A percentile compares a stretch with the other conserved stretches of the same genome.
These are phyloP conservation scores for Orthonevra nobilis DNA, from an alignment of 2,888 invertebrate genomes.

Conservation along the genomic window DNA sequence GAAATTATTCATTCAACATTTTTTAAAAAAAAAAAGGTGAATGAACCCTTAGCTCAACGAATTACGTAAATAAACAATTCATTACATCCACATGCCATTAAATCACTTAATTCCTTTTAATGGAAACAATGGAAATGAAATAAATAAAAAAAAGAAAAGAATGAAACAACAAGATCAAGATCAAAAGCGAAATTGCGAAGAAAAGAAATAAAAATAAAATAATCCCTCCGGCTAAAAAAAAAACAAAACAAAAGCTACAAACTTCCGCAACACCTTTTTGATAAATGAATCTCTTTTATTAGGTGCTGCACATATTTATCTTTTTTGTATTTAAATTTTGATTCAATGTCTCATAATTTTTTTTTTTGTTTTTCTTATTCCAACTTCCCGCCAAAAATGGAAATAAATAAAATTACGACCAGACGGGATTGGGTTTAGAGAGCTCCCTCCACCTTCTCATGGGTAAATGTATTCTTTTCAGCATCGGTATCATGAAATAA, in stretches of 20 bases:
- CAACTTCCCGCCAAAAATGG: conserved; percentile 3
- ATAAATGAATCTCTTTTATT: conserved; percentile 41
- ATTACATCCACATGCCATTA: conserved; percentile 43
- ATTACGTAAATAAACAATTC: conserved; percentile 57
- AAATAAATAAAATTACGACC: conserved; percentile 12
- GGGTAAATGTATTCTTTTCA: background rate
- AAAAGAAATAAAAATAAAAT: background rate
- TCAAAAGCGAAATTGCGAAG: conserved; percentile 20
- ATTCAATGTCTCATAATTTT: conserved; percentile 1
- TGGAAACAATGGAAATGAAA: conserved; percentile 45
- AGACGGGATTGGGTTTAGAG: conserved; percentile 22
- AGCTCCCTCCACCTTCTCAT: background rate
- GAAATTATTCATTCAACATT: background rate
- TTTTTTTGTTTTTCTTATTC: background rate
- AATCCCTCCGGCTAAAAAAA: conserved; percentile 6
- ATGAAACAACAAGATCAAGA: conserved; percentile 10
- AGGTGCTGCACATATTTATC: conserved; percentile 32
- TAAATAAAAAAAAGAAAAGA: background rate
- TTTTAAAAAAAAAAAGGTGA: conserved; percentile 34
- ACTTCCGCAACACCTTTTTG: conserved; percentile 40
- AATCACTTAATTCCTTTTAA: conserved; percentile 60
- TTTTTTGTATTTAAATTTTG: conserved; percentile 1
- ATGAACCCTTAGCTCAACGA: conserved; percentile 42
- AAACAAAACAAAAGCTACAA: conserved; percentile 14
- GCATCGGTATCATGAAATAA: conserved; percentile 23